Conservation (phyloP, 2,797 vertebrate genomes). For the Dicrostonyx torquatus region DNA sequence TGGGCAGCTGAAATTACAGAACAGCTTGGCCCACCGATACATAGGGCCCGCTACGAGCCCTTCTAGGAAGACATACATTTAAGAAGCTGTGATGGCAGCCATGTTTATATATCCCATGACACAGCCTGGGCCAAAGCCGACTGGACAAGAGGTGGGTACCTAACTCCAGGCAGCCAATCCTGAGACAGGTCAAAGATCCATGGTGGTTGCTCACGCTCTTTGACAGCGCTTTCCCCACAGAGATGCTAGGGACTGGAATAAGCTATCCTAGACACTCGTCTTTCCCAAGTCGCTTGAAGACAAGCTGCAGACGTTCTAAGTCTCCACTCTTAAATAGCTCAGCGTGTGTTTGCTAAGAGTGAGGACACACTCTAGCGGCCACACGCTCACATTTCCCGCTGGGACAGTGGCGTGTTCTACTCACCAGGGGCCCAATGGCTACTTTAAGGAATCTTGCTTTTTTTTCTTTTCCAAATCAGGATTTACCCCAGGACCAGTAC, state of each 20-base stretch:
- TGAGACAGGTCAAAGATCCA: background rate
- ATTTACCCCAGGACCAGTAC: background rate
- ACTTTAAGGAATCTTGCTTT: background rate
- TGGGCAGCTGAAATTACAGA: background rate
- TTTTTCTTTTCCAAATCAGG: background rate
- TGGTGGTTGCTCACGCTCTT: background rate
- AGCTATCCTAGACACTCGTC: background rate
- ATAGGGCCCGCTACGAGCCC: background rate
- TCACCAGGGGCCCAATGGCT: background rate
- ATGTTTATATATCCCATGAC: background rate
- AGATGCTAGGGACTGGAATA: background rate
- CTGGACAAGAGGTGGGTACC: background rate
- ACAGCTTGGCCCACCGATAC: background rate
- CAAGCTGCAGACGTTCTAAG: background rate
- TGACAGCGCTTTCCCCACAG: background rate
- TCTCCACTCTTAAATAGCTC: background rate
- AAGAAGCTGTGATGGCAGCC: background rate
- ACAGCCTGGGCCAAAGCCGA: background rate
- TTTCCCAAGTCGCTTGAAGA: background rate
- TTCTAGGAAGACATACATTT: background rate
- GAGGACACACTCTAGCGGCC: constrained; percentile 12
- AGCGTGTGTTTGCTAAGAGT: background rate
- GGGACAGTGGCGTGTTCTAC: background rate
- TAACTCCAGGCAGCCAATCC: constrained; percentile 26
- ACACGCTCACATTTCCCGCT: background rate